Evolutionary conservation across 2,113 vertebrate species (phyloP), one percentile per base, ranked within the genome.

Genomic region (Cyphomyrus plagiostoma): DNA sequence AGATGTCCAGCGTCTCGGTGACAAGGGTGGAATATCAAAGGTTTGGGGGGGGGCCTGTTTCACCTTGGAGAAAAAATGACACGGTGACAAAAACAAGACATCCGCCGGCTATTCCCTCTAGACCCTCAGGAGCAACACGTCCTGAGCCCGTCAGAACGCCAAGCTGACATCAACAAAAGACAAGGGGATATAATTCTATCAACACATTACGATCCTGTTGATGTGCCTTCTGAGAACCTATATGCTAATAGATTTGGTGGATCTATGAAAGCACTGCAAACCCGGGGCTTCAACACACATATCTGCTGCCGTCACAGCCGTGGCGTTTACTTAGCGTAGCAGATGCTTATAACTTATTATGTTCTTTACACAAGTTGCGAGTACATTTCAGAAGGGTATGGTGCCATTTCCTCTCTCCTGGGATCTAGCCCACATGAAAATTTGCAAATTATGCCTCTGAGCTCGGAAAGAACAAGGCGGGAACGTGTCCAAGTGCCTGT

Each of bases 371-470:
- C 30, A 80, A 42, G 35, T 80, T 80, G 17, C 35, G 19, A 35
- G 74, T 80, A 80, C 74, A 42, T 80, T 30, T 35, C 35, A 80
- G 62, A 70, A 30, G 62, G 30, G 35, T 80, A 8, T 42, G 26
- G 39, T 80, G 74, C 74, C 7, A 80, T 39, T 80, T 42, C 15
- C 74, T 17, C 30, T 42, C 74, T 80, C 74, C 74, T 80, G 74
- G 74, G 74, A 80, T 19, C 35, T 80, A 80, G 74, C 74, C 74
- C 74, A 80, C 35, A 80, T 39, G 74, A 80, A 80, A 80, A 80
- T 80, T 80, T 80, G 74, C 74, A 42, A 80, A 17, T 42, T 80
- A 42, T 42, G 35, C 74, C 74, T 42, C 35, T 19, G 39, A 42
- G 39, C 35, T 80, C 39, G 74, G 74, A 80, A 80, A 80, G 62